phyloP scores from a whole-genome alignment of 2,113 vertebrate genomes.

The Pogonocichla stellata region DNA sequence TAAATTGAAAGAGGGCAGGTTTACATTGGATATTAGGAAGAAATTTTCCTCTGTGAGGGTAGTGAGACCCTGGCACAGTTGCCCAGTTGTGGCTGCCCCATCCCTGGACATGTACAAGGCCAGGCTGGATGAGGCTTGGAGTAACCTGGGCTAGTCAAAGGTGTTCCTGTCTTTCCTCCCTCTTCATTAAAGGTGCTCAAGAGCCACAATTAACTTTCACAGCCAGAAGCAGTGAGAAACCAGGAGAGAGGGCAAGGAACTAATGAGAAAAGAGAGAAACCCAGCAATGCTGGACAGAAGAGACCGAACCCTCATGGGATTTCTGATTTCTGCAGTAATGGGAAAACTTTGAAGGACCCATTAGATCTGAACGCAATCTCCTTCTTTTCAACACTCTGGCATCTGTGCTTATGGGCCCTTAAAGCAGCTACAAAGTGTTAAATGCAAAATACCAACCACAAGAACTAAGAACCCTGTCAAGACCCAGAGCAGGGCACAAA shows the following conservation, averaged over 20 bases:
- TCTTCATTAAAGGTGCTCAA: background rate
- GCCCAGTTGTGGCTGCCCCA: background rate
- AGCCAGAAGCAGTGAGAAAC: background rate
- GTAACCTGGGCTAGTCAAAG: background rate
- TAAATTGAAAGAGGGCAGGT: background rate
- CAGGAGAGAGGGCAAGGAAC: background rate
- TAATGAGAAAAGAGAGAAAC: background rate
- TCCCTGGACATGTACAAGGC: background rate
- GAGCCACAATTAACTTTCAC: background rate
- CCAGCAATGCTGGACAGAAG: rapidly evolving
- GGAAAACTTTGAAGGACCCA: background rate
- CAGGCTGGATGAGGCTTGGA: background rate
- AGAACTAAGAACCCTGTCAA: background rate
- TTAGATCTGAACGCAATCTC: background rate
- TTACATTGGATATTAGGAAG: background rate
- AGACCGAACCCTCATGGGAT: rapidly evolving
- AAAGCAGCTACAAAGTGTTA: background rate
- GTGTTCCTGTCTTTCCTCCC: background rate
- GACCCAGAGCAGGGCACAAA: background rate
- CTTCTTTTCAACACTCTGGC: background rate
- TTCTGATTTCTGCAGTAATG: background rate
- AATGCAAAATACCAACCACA: background rate
- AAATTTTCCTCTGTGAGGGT: background rate
- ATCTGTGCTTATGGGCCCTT: background rate
- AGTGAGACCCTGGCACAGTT: background rate